phyloP scores from a whole-genome alignment of 1,140 invertebrate species.

The Diploscapter pachys region DNA sequence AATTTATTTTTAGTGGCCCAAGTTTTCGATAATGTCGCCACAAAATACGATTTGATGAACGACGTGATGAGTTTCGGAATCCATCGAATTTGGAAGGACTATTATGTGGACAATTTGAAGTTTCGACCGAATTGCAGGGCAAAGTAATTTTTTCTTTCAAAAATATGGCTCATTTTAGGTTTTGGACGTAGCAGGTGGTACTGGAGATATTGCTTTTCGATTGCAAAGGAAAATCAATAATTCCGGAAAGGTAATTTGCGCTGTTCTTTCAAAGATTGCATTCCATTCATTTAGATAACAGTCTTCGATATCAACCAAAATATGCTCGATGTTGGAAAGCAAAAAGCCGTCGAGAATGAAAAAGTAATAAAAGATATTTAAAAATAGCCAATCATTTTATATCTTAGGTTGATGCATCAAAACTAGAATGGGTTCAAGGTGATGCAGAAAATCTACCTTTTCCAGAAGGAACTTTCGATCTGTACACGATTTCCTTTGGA shows the following conservation, averaged over 20 bases:
- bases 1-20: slow-evolving; percentile 46
- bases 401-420: slow-evolving; percentile 27
- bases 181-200: slow-evolving; percentile 93
- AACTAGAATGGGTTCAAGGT: slow-evolving; percentile 72
- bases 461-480: slow-evolving; percentile 75
- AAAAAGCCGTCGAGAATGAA: slow-evolving; percentile 64
- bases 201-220: slow-evolving; percentile 84
- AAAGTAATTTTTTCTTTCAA: background rate
- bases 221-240: slow-evolving; percentile 64
- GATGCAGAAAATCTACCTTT: slow-evolving; percentile 86
- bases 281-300: slow-evolving; percentile 60
- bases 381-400: background rate
- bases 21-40: slow-evolving; percentile 90
- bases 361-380: too few species aligned
- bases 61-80: slow-evolving; percentile 92
- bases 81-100: slow-evolving; percentile 94
- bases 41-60: slow-evolving; percentile 95
- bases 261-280: too few species aligned
- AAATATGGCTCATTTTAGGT: slow-evolving; percentile 62
- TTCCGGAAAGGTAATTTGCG: slow-evolving; percentile 58
- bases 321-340: slow-evolving; percentile 87
- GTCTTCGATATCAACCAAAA: slow-evolving; percentile 87
- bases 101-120: slow-evolving; percentile 69
- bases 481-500: slow-evolving; percentile 96
- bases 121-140: slow-evolving; percentile 10